phyloP scores from a whole-genome alignment of 2,888 invertebrate genomes.

The Calameuta filiformis region DNA sequence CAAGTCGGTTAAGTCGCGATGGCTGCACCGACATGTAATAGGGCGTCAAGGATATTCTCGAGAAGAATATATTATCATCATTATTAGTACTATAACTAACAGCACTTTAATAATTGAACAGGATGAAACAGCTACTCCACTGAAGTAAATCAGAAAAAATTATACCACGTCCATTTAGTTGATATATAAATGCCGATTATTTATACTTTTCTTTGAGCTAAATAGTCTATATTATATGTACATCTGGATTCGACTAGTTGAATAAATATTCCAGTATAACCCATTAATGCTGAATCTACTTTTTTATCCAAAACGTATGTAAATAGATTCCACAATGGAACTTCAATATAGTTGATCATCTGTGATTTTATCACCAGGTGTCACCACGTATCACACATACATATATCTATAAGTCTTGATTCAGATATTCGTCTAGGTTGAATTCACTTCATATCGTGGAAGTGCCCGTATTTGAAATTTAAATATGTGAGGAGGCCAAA shows the following conservation, averaged over 20 bases:
- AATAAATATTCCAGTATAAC: not conserved
- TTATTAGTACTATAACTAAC: too few relatives aligned
- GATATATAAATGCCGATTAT: not conserved
- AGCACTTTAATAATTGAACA: too few relatives aligned
- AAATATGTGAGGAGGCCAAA: not conserved
- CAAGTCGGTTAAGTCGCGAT: not conserved
- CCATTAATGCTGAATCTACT: not conserved
- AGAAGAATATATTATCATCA: too few relatives aligned
- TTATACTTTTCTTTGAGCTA: not conserved
- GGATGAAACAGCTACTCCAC: too few relatives aligned
- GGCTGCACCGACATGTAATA: too few relatives aligned
- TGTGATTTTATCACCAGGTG: not conserved
- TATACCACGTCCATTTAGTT: not conserved
- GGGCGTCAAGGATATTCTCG: too few relatives aligned
- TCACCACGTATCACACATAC: not conserved
- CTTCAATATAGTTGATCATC: not conserved
- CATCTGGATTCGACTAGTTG: not conserved
- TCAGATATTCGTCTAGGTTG: not conserved
- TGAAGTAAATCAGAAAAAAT: not conserved
- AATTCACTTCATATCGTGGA: not conserved
- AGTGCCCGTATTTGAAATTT: not conserved
- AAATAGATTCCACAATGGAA: not conserved
- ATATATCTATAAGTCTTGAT: not conserved
- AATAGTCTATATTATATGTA: not conserved
- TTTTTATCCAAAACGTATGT: not conserved